phyloP scores from a whole-genome alignment of 2,797 vertebrate species.

The Sitta carolinensis region DNA sequence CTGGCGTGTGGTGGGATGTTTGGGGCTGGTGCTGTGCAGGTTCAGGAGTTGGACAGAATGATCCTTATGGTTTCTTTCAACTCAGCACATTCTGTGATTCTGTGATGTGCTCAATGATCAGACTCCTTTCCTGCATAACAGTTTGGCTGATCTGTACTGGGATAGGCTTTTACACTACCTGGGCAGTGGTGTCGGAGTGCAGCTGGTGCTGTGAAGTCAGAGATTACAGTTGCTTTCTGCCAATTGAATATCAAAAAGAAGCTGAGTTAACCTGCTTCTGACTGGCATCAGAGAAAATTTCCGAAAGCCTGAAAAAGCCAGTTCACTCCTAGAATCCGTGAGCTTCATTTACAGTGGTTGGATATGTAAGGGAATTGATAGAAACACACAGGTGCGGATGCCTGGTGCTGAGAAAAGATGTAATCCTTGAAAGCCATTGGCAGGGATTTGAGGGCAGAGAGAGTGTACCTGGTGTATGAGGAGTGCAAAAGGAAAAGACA shows the following conservation, averaged over 20 bases:
- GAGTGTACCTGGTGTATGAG: neutral
- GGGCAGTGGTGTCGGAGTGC: neutral
- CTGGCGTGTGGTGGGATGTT: neutral
- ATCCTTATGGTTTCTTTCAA: neutral
- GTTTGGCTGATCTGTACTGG: neutral
- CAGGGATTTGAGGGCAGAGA: neutral
- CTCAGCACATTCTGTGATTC: neutral
- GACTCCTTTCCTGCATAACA: neutral
- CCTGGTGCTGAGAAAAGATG: neutral
- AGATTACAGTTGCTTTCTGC: neutral
- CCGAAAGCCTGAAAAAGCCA: neutral
- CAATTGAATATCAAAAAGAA: neutral
- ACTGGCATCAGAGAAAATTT: neutral
- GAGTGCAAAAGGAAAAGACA: neutral
- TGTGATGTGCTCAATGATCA: neutral
- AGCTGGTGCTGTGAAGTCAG: neutral
- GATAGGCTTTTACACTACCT: neutral
- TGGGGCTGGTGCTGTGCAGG: neutral
- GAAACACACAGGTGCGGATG: neutral
- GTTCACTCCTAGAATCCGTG: neutral
- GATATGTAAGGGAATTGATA: neutral
- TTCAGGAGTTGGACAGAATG: neutral
- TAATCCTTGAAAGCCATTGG: neutral
- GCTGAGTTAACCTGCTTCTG: neutral
- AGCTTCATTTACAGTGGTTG: neutral